Evolutionary conservation across 2,797 vertebrate species (phyloP).

Genomic region (Eulemur albifrons): DNA sequence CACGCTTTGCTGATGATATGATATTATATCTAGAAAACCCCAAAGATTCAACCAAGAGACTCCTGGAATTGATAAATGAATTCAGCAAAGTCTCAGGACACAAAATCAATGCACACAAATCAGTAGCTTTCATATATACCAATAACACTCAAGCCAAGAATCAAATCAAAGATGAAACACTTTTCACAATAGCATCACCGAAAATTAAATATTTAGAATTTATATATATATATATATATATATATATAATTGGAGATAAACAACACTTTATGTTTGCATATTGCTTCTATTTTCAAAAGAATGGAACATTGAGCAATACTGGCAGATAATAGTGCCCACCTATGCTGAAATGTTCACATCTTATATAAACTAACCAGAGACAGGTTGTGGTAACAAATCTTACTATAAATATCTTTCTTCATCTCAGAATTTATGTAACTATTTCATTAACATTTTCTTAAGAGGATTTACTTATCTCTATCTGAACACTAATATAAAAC

Average conservation of each 20-base stretch:
- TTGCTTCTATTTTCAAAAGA: not conserved
- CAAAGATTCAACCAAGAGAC: too few species aligned
- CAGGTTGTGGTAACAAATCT: not conserved
- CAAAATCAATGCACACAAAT: too few species aligned
- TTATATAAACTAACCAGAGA: not conserved
- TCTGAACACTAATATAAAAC: not conserved
- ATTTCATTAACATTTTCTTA: constrained; percentile 22
- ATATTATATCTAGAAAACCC: too few species aligned
- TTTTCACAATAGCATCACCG: too few species aligned
- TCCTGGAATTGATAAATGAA: too few species aligned
- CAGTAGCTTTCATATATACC: too few species aligned
- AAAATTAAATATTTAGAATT: too few species aligned
- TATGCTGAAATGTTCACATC: not conserved
- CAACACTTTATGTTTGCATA: not conserved
- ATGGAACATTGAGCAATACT: not conserved
- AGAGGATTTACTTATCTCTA: not conserved
- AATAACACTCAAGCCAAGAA: too few species aligned
- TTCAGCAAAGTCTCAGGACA: too few species aligned
- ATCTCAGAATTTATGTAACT: not conserved
- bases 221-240: not conserved
- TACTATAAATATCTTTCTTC: not conserved
- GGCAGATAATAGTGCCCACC: not conserved
- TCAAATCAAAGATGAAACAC: too few species aligned
- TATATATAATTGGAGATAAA: not conserved
- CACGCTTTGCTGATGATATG: too few species aligned